Evolutionary conservation across 2,797 vertebrate species (phyloP).

Genomic region (Platyrinchus mystaceus): DNA sequence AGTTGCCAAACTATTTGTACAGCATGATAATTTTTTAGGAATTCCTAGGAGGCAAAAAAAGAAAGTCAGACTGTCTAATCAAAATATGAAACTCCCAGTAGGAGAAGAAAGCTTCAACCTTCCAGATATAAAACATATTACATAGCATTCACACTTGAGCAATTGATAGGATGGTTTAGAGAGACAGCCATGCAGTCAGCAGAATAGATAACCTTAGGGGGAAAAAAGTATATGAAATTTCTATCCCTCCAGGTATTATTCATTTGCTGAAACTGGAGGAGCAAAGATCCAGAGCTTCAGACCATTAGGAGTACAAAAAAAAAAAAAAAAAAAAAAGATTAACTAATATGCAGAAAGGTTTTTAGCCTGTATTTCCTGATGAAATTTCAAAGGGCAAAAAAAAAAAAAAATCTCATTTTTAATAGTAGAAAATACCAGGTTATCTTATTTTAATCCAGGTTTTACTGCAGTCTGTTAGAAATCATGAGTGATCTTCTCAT

Average conservation of each 20-base stretch:
- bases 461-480: neutral
- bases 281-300: neutral
- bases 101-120: slow-evolving; percentile 47
- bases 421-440: neutral
- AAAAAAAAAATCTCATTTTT: neutral
- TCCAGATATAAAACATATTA: slow-evolving; percentile 56
- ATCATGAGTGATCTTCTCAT: neutral
- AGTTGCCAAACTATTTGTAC: neutral
- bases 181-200: slow-evolving; percentile 35
- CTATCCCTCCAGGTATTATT: slow-evolving; percentile 6
- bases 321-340: neutral
- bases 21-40: neutral
- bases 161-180: slow-evolving; percentile 38
- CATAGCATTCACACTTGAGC: slow-evolving; percentile 48
- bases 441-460: neutral
- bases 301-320: neutral
- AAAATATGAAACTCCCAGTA: slow-evolving; percentile 46
- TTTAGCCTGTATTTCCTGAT: neutral
- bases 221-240: slow-evolving; percentile 28
- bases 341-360: neutral
- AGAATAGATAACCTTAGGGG: slow-evolving; percentile 15
- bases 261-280: slow-evolving; percentile 24
- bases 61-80: neutral
- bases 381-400: neutral
- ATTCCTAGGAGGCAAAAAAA: neutral